Base-by-base conservation (phyloP, 1,140 invertebrate species). In the Drosophila simulans region DNA sequence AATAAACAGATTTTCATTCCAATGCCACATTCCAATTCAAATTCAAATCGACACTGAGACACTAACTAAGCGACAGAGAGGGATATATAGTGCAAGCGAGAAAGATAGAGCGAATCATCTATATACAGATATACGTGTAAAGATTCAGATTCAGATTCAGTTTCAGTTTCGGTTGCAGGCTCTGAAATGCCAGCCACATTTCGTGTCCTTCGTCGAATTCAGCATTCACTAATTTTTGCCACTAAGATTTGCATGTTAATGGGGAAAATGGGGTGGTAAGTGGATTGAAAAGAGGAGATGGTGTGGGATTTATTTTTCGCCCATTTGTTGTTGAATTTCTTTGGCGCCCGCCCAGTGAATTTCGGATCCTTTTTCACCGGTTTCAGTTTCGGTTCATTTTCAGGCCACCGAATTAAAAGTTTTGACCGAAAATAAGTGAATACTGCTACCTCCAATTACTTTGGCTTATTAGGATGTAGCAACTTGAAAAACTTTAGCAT, bases 211-310 rank as follows among this genome's bases (percentile, higher is more conserved):
- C 39, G 34, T 55, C 40, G 13, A 13, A n/a, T 13, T 12, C n/a
- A 12, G 46, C 37, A 76, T 81, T 81, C 78, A 69, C 57, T 81
- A 77, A 80, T 75, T 80, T 59, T 55, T 45, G 27, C 54, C 55
- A 48, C 34, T 42, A 54, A 80, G 77, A 69, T 80, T 80, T 80
- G 70, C 77, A 75, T 79, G 46, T 58, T 63, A 75, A 77, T 77
- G 70, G 15, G 35, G 34, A 68, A 11, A 46, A 42, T 40, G 40
- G 3, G 45, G 22, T 13, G 31, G 46, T 22, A 22, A 22, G 20
- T 31, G 25, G 54, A 49, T 42, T 35, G 45, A 45, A 22, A 42
- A 17, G 3, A 15, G 8, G 13, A 39, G 13, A n/a, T 5, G 37
- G 11, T n/a, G 37, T 39, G 22, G 4, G 43, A 5, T 37, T 25